A percentile compares a stretch with the other conserved stretches of the same genome.
Evolutionary conservation across 2,797 vertebrate species (phyloP).

Genomic region (Pantherophis vulpinus): DNA sequence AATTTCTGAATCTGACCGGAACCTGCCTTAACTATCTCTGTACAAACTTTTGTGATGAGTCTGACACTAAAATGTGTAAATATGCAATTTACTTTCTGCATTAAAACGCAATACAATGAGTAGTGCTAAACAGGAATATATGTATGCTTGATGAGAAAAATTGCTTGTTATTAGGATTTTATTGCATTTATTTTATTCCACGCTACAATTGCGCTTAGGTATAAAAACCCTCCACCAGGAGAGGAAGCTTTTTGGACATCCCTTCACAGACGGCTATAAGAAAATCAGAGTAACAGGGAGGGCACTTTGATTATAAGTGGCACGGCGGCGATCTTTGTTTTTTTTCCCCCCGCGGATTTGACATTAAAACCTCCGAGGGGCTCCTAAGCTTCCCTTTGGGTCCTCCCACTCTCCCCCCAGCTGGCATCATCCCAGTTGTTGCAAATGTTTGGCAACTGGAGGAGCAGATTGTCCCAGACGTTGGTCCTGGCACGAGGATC

Average conservation of each 20-base stretch:
- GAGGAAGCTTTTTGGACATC: neutral
- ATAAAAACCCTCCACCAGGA: neutral
- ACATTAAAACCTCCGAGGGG: neutral
- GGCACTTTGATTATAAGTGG: neutral
- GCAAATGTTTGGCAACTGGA: neutral
- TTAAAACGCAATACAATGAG: neutral
- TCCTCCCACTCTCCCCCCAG: neutral
- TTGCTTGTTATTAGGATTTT: neutral
- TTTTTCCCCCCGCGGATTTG: no score
- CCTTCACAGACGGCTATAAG: neutral
- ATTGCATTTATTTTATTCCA: neutral
- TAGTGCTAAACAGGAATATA: neutral
- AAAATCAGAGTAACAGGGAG: neutral
- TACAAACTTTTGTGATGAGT: neutral
- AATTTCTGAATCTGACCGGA: neutral
- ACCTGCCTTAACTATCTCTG: neutral
- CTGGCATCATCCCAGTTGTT: neutral
- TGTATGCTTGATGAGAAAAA: neutral
- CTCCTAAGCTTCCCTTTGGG: neutral
- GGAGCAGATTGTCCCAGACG: neutral
- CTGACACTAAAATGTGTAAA: neutral
- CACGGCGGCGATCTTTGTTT: neutral
- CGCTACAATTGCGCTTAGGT: neutral
- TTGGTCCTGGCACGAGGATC: no score
- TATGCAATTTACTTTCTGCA: neutral